Evolutionary conservation across 2,888 invertebrate genomes (phyloP), one percentile per base, ranked within the genome.

Genomic region (Augochlorella aurata): DNA sequence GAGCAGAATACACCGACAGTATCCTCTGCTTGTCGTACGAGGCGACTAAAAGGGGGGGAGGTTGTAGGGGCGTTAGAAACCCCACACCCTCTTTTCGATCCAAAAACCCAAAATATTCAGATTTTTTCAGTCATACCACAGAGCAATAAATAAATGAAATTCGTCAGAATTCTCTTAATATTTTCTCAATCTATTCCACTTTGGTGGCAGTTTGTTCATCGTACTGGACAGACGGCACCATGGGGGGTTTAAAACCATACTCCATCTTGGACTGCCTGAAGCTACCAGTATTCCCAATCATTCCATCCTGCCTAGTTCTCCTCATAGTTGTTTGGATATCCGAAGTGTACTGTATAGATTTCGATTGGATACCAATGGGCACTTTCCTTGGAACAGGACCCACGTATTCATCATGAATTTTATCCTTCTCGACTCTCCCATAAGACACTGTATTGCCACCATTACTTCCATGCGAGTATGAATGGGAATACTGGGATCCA

Each of bases 181-280:
- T 21, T 10, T 49, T 47, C 47, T 29, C 5, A 49, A 72, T 18
- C 50, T 77, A 81, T 16, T 93, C 92, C 8, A 93, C 92, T 87
- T 92, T 92, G 14, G 91, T 89, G 3, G 92, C 93, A 0, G 93
- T 92, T 70, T 96, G 95, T 84, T 97, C 96, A 90, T 97, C 97
- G 14, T 97, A 96, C 92, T 97, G 97, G 7, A 96, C 94, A 0
- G 97, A 97, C 0, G 97, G 97, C 82, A 97, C 95, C 88, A 97
- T 92, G 0, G 97, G 97, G 0, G 97, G 97, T 89, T 96, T 97
- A 87, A 97, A 97, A 0, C 97, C 96, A 88, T 97, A 97, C 86
- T 97, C 97, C 90, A 97, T 95, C 89, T 96, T 95, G 0, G 97
- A 94, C 84, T 95, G 95, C 77, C 96, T 94, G 24, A 96, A 96